These are phyloP conservation scores for Oryzias woworae DNA, from an alignment of 2,113 vertebrate genomes.

Conservation along the genomic window DNA sequence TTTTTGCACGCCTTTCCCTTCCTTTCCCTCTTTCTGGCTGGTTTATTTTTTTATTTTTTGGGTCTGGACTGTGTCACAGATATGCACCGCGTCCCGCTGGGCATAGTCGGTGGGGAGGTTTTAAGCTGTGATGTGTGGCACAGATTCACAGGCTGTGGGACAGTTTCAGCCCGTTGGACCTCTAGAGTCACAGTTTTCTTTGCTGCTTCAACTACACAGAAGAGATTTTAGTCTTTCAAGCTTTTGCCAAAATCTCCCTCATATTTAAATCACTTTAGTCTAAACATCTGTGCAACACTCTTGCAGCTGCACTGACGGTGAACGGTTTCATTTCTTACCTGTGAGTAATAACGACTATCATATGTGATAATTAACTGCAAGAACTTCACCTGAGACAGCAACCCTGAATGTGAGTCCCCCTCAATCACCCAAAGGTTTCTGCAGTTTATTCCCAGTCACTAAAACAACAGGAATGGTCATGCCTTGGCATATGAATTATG, in stretches of 20 bases:
- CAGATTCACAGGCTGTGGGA: conserved; percentile 19
- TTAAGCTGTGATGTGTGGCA: conserved; percentile 29
- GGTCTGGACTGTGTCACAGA: conserved; percentile 6
- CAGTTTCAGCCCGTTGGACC: conserved; percentile 36
- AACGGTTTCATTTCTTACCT: conserved; percentile 39
- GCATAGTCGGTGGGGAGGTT: conserved; percentile 31
- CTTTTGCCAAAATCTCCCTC: conserved; percentile 4
- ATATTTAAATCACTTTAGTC: conserved; percentile 2
- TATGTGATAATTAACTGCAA: conserved; percentile 29
- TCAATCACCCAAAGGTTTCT: conserved; percentile 46
- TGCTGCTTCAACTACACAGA: conserved; percentile 35
- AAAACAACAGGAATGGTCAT: conserved; percentile 21
- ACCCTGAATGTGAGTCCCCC: conserved; percentile 33
- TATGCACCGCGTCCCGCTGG: conserved; percentile 12
- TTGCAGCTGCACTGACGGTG: conserved; percentile 13
- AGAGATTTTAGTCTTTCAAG: conserved; percentile 22
- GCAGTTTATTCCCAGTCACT: conserved; percentile 16
- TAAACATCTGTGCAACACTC: conserved; percentile 28
- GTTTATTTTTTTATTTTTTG: not conserved
- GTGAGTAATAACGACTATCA: conserved; percentile 57
- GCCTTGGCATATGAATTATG: conserved; percentile 3
- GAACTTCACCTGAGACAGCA: conserved; percentile 39
- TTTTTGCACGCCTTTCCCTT: conserved; percentile 5
- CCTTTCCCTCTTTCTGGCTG: not conserved
- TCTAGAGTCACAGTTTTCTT: conserved; percentile 15